Conservation (phyloP, 1,140 invertebrate species). For the Metopolophium dirhodum region DNA sequence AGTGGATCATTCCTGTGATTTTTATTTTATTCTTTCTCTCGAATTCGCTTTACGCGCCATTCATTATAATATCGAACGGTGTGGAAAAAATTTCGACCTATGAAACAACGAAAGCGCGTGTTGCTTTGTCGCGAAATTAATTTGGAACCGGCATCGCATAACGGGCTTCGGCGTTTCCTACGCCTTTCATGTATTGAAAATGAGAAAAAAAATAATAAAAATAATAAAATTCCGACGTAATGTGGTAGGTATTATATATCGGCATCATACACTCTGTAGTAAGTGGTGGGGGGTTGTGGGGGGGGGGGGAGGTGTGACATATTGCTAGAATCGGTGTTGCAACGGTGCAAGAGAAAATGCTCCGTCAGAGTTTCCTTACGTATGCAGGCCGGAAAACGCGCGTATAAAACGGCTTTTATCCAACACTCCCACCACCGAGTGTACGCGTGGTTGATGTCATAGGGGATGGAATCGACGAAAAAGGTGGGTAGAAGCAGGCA, state of each 20-base stretch:
- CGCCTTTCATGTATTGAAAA: background rate
- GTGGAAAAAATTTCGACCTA: background rate
- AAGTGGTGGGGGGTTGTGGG: no score
- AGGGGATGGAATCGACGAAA: background rate
- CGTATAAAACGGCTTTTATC: constrained; percentile 14
- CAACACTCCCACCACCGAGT: background rate
- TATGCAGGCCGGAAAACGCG: background rate
- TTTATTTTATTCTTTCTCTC: background rate
- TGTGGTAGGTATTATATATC: background rate
- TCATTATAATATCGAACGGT: background rate
- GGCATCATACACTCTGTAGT: background rate
- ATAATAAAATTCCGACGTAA: background rate
- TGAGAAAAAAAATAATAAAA: background rate
- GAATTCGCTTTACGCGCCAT: background rate
- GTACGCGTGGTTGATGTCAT: background rate
- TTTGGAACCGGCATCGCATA: background rate
- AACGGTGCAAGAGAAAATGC: background rate
- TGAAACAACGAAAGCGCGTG: background rate
- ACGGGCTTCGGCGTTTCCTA: background rate
- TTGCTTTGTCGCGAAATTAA: background rate
- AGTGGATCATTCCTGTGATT: background rate
- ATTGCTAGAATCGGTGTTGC: background rate
- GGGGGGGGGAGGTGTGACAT: background rate
- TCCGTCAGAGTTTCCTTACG: background rate
- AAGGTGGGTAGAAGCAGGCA: background rate